Evolutionary conservation across 2,797 vertebrate genomes (phyloP).

Genomic region (Apogon talboti): DNA sequence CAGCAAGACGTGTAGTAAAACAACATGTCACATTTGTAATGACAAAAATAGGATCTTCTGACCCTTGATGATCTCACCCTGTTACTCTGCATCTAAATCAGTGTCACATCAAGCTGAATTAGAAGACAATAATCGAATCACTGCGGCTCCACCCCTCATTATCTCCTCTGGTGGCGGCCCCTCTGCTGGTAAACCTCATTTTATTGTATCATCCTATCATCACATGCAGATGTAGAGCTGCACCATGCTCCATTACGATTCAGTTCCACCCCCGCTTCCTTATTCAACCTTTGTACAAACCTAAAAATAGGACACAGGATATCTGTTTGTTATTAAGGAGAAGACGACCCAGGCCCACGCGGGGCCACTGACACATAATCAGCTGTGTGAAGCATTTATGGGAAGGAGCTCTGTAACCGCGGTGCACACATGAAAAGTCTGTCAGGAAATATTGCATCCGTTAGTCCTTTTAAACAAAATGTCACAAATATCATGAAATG

Average conservation of each 20-base stretch:
- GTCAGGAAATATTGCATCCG: neutral
- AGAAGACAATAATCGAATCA: constrained; percentile 67
- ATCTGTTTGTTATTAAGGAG: constrained; percentile 39
- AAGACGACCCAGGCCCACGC: constrained; percentile 7
- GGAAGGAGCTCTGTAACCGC: constrained; percentile 11
- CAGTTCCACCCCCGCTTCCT: constrained; percentile 49
- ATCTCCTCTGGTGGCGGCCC: constrained; percentile 28
- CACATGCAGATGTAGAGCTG: constrained; percentile 39
- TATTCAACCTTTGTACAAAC: constrained; percentile 37
- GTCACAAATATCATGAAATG: too few relatives aligned
- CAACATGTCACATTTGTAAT: constrained; percentile 3
- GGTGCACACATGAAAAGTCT: neutral
- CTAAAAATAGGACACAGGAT: constrained; percentile 63
- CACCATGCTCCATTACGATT: constrained; percentile 48
- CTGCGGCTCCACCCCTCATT: constrained; percentile 45
- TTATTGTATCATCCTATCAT: constrained; percentile 28
- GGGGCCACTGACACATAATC: constrained; percentile 11
- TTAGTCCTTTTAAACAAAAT: too few relatives aligned
- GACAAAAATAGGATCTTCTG: constrained; percentile 10
- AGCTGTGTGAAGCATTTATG: constrained; percentile 8
- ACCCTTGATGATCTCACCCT: constrained; percentile 2
- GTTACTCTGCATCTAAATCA: constrained; percentile 28
- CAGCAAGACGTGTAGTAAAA: neutral
- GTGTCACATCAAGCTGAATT: constrained; percentile 55
- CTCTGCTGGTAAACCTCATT: constrained; percentile 47